Evolutionary conservation across 1,140 invertebrate species (phyloP).

Genomic region (Palaemon carinicauda): DNA sequence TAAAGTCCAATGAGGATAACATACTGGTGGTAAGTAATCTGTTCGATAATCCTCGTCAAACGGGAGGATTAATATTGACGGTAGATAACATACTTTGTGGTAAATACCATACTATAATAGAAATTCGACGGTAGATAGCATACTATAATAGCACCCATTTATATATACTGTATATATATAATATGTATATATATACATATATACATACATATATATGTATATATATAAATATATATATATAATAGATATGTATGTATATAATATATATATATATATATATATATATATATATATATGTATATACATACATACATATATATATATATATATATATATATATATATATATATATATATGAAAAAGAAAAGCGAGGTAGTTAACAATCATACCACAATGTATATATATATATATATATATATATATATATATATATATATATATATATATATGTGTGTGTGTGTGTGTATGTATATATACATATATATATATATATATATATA

Average conservation of each 20-base stretch:
- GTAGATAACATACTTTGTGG: too few species aligned
- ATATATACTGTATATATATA: not conserved
- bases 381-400: too few species aligned
- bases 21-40: too few species aligned
- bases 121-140: too few species aligned
- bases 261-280: not conserved
- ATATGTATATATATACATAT: not conserved
- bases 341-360: not conserved
- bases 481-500: too few species aligned
- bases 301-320: not conserved
- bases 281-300: not conserved
- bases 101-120: too few species aligned
- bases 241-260: not conserved
- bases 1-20: too few species aligned
- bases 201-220: not conserved
- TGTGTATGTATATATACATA: too few species aligned
- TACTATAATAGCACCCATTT: too few species aligned
- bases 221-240: not conserved
- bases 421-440: constrained; percentile 6
- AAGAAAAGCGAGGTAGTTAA: not conserved
- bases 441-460: too few species aligned
- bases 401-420: not conserved
- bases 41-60: too few species aligned
- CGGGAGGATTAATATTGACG: too few species aligned
- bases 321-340: constrained; percentile 4